Evolutionary conservation across 2,888 invertebrate genomes (phyloP), one percentile per base, ranked within the genome.

Genomic region (Hymenopus coronatus): DNA sequence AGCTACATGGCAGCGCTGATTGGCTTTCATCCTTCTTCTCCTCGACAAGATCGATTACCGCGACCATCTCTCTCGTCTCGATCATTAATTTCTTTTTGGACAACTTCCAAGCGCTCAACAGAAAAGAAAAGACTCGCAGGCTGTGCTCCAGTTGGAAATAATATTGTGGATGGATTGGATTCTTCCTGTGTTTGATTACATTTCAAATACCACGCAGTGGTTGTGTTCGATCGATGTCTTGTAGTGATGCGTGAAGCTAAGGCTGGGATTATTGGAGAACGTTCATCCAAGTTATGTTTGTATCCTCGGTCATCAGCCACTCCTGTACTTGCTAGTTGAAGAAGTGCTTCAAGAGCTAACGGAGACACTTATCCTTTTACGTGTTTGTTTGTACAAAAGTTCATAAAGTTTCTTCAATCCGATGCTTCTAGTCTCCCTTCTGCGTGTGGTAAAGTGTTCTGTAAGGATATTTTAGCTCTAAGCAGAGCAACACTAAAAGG

Each of bases 251-350:
- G 54, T 70, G 20, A 70, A 70, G 20, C 1, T 70, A 0, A 20
- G 54, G 54, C 20, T 6, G 54, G 54, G 54, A 54, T 54, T 20
- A 54, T 3, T 54, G 54, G 25, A 70, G 54, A 70, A 20, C 54
- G 20, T 70, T 70, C 8, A 20, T 20, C 54, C 54, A 20, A 20
- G 14, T 14, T 20, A 20, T 70, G 54, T 25, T 70, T 70, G 54
- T 70, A 54, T 54, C 54, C 15, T 15, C 15, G 54, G 20, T 54
- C 54, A 54, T 54, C 54, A 54, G 6, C 54, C 15, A 54, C 54
- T 0, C 15, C 9, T 15, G 12, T 3, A 2, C 9, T 0, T 15
- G 1, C 54, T 4, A 0, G 33, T n/a, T n/a, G n/a, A n/a, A n/a
- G n/a, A n/a, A 33, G 33, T 8, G 4, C 7, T 33, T 8, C 4